Conservation (phyloP, 2,797 vertebrate genomes). For the Otolemur crassicaudatus region DNA sequence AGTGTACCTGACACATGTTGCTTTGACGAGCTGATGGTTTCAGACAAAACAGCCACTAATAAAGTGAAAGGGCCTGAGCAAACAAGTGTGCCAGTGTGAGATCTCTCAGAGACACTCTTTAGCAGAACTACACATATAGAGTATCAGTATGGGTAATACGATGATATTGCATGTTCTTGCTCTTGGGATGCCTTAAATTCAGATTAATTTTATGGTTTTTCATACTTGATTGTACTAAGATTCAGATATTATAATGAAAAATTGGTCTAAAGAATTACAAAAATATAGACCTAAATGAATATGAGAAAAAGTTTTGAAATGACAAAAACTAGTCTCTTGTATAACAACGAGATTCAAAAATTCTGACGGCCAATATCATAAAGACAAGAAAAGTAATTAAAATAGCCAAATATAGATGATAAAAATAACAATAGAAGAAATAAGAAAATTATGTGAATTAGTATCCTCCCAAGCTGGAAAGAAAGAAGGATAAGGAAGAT, state of each 20-base stretch:
- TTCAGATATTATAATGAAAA: not conserved
- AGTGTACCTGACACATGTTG: not conserved
- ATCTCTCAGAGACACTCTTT: not conserved
- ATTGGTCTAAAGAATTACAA: not conserved
- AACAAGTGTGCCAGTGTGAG: not conserved
- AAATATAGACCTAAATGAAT: not conserved
- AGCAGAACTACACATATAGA: not conserved
- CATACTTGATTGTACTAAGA: not conserved
- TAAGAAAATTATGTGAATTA: not conserved
- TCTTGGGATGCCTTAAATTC: not conserved
- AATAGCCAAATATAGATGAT: not conserved
- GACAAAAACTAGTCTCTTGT: not conserved
- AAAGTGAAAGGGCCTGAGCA: not conserved
- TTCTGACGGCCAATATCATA: not conserved
- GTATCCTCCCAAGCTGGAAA: not conserved
- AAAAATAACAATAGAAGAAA: not conserved
- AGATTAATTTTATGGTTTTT: conserved; percentile 19
- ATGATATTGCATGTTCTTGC: not conserved
- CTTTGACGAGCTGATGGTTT: not conserved
- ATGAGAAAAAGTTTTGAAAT: not conserved
- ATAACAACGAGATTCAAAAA: not conserved
- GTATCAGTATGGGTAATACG: not conserved
- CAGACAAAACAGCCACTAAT: not conserved
- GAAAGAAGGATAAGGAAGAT: not conserved
- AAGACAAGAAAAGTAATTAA: conserved; percentile 30